Evolutionary conservation across 1,140 invertebrate genomes (phyloP), one percentile per base, ranked within the genome.

Genomic region (Stenopsyche tienmushanensis): DNA sequence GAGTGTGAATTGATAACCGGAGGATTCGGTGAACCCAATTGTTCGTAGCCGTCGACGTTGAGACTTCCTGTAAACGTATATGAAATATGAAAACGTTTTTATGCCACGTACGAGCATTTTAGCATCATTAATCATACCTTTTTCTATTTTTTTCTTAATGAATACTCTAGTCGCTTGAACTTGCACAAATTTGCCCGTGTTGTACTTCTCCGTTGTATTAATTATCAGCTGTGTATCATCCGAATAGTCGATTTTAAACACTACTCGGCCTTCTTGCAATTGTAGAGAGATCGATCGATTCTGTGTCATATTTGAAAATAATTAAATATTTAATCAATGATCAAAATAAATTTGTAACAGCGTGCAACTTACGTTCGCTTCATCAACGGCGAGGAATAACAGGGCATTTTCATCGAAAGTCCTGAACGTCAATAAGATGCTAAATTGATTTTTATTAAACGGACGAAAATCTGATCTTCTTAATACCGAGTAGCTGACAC

Each of bases 341-440:
- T 62, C 39, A 18, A 69, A 70, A 64, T 8, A 53, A 60, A 66
- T 50, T 3, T 65, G n/a, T 50, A 42, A 24, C 49, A 58, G 29
- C 66, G 26, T 50, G 17, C 53, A 10, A 73, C 76, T 79, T 72
- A 86, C 86, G 67, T 86, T 86, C 13, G 81, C 79, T 62, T 83
- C 82, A 76, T 93, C 92, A 10, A 88, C 83, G 21, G 92, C 88
- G 39, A 96, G 79, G 74, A 97, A 94, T 0, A 97, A 81, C 3
- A 96, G 75, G 1, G 93, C 91, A 78, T 96, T 88, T 74, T 94
- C 90, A 78, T 96, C 94, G 70, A 89, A 89, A 0, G 92, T 95
- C 64, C 86, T 85, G 75, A 97, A 94, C 65, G 85, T 88, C 45
- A 97, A 83, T 13, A 87, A 85, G 1, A 97, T 83, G 39, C 86